phyloP scores from a whole-genome alignment of 2,797 vertebrate genomes.

The Acanthurus leucopareius region DNA sequence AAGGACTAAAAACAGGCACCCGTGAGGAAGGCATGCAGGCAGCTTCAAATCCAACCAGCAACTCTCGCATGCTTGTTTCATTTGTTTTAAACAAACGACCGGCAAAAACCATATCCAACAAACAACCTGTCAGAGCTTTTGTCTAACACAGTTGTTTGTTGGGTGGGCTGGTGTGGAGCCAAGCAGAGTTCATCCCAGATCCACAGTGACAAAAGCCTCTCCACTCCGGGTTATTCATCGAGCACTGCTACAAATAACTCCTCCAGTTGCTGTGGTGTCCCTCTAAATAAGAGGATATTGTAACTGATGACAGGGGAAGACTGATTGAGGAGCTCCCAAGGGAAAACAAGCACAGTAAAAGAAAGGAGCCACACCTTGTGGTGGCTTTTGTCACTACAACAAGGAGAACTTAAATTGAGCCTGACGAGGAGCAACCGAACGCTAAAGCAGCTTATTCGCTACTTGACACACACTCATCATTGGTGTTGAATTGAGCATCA shows the following conservation, averaged over 20 bases:
- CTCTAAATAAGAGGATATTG: constrained; percentile 84
- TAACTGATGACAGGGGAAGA: constrained; percentile 80
- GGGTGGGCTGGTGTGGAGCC: constrained; percentile 18
- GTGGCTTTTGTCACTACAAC: constrained; percentile 16
- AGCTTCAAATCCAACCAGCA: constrained; percentile 16
- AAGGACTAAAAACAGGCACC: constrained; percentile 32
- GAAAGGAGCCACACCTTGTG: constrained; percentile 32
- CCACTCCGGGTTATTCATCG: constrained; percentile 80
- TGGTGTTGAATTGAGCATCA: not conserved
- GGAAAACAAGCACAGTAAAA: constrained; percentile 73
- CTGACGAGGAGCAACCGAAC: constrained; percentile 4
- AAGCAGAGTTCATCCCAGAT: constrained; percentile 34
- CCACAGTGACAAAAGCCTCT: constrained; percentile 43
- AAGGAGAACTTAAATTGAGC: constrained; percentile 9
- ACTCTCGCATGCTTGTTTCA: not conserved
- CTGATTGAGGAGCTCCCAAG: constrained; percentile 74
- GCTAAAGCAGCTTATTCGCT: constrained; percentile 5
- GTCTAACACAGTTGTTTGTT: not conserved
- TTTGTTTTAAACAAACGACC: constrained; percentile 4
- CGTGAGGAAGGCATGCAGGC: not conserved
- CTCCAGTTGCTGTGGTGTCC: constrained; percentile 85
- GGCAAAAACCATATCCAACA: constrained; percentile 6
- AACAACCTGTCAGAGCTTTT: constrained; percentile 13
- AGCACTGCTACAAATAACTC: constrained; percentile 82
- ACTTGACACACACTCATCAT: constrained; percentile 11